These are phyloP conservation scores for Eurystomus gularis DNA, from an alignment of 2,113 vertebrate species.

Conservation along the genomic window DNA sequence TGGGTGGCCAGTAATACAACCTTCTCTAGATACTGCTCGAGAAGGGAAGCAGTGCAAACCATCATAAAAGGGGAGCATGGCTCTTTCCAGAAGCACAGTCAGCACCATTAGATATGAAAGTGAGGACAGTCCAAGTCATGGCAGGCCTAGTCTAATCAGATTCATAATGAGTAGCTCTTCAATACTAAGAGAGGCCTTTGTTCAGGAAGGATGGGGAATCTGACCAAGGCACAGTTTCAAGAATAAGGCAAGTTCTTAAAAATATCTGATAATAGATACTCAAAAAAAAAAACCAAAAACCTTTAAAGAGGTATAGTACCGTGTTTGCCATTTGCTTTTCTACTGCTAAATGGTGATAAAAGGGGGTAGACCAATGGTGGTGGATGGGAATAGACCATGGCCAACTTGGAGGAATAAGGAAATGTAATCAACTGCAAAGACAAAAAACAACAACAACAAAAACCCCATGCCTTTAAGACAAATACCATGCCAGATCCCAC, in stretches of 20 bases:
- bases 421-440: neutral
- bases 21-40: neutral
- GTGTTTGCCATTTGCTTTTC: neutral
- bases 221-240: neutral
- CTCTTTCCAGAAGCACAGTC: neutral
- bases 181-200: no score
- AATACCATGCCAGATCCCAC: no score
- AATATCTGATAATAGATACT: no score
- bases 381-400: neutral
- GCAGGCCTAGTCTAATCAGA: neutral
- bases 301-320: neutral
- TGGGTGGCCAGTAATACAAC: neutral
- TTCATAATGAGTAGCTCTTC: neutral
- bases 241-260: no score
- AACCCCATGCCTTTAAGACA: no score
- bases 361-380: neutral
- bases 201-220: neutral
- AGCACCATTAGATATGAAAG: neutral
- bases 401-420: neutral
- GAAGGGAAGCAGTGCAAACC: neutral
- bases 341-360: neutral
- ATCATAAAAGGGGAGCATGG: accelerated
- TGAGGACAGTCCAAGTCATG: neutral
- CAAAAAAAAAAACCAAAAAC: no score
- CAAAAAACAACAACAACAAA: accelerated